Percentiles rank a stretch among this genome's conserved stretches.
Conservation (phyloP, 2,888 invertebrate species). For the Amphipoea lucens region DNA sequence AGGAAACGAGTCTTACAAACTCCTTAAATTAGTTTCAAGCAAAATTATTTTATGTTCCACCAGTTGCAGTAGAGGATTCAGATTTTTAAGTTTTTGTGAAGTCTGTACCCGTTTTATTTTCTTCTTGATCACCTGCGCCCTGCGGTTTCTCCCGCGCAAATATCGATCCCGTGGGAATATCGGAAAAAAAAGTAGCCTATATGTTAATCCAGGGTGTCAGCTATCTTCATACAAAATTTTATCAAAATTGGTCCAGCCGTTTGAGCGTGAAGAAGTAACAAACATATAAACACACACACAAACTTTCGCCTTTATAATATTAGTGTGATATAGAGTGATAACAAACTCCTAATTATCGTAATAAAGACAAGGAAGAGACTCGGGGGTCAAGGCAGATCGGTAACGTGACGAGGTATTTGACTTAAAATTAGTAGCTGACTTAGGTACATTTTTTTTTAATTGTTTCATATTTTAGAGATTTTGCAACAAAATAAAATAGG, state of each 20-base stretch:
- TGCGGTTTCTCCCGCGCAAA: no score
- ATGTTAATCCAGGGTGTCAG: no score
- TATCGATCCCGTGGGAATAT: no score
- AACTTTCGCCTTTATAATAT: no score
- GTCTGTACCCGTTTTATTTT: no score
- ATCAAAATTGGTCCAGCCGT: no score
- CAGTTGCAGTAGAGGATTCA: neutral
- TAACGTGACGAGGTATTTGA: neutral
- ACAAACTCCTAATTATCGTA: neutral
- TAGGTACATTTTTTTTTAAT: neutral
- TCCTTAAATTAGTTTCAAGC: slow-evolving; percentile 12
- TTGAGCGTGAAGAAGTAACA: no score
- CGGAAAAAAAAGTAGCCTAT: no score
- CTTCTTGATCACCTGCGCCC: neutral
- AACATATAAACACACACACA: no score
- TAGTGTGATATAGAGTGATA: no score
- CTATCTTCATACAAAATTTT: no score
- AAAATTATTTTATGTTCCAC: neutral
- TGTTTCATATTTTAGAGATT: neutral
- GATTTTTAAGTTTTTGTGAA: neutral
- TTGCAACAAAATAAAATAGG: neutral
- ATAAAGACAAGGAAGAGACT: neutral
- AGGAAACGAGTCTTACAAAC: slow-evolving; percentile 6
- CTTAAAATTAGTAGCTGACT: neutral
- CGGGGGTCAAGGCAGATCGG: neutral